A percentile compares a stretch with the other conserved stretches of the same genome.
These are phyloP conservation scores for Tiliqua scincoides DNA, from an alignment of 2,113 vertebrate genomes.

Conservation along the genomic window DNA sequence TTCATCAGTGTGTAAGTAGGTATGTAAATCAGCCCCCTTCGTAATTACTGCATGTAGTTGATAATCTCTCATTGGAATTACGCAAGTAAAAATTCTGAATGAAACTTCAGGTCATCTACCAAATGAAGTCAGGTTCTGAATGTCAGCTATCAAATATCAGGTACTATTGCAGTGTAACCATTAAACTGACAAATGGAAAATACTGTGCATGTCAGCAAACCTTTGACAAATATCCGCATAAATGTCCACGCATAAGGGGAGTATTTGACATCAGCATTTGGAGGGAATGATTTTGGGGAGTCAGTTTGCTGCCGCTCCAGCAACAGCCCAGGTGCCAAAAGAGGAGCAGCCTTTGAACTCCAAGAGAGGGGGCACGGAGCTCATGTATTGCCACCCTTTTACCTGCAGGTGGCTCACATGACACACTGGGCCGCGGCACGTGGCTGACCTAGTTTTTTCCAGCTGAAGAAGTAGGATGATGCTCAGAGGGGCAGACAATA, in stretches of 20 bases:
- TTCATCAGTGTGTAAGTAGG: too few relatives aligned
- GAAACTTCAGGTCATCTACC: too few relatives aligned
- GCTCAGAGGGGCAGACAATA: not conserved
- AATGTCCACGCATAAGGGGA: not conserved
- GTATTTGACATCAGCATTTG: not conserved
- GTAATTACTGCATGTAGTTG: too few relatives aligned
- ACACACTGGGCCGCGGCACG: not conserved
- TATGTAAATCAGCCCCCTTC: too few relatives aligned
- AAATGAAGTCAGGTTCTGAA: not conserved
- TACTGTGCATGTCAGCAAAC: not conserved
- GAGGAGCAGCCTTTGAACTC: too few relatives aligned
- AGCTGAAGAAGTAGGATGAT: slow-evolving; percentile 12
- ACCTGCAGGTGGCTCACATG: not conserved
- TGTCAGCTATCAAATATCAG: not conserved
- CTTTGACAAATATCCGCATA: not conserved
- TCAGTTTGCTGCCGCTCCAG: not conserved
- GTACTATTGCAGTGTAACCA: not conserved
- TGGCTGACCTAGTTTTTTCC: slow-evolving; percentile 17
- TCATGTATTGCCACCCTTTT: not conserved
- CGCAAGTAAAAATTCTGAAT: too few relatives aligned
- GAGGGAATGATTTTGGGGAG: not conserved
- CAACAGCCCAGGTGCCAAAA: not conserved
- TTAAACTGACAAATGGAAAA: not conserved
- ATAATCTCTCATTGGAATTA: too few relatives aligned
- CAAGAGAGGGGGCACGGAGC: too few relatives aligned